Evolutionary conservation across 2,113 vertebrate species (phyloP).

Genomic region (Podarcis cretensis): DNA sequence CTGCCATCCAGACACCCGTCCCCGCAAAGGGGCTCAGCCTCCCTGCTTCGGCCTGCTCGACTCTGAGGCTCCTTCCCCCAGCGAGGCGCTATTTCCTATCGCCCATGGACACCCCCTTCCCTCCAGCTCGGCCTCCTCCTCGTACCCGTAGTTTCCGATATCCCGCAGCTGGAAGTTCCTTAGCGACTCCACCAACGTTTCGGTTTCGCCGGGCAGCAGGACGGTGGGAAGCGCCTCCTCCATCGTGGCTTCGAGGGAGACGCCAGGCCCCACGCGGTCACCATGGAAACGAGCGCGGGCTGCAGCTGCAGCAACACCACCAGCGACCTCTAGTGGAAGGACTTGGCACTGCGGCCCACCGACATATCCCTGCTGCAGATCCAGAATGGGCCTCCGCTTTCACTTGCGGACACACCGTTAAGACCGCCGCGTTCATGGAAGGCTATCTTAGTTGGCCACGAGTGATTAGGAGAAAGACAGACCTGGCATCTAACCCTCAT

Average conservation of each 20-base stretch:
- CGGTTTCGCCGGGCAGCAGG: constrained; percentile 81
- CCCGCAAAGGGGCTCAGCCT: not conserved
- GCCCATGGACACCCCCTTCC: not conserved
- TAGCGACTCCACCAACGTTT: constrained; percentile 79
- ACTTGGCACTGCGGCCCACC: fast-evolving
- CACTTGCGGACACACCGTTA: too few relatives aligned
- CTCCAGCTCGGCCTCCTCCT: not conserved
- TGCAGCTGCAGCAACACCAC: not conserved
- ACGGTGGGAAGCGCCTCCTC: constrained; percentile 46
- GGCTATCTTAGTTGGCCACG: too few relatives aligned
- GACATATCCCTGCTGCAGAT: too few relatives aligned
- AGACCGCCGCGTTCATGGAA: too few relatives aligned
- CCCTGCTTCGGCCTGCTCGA: not conserved
- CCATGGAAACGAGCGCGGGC: constrained; percentile 65
- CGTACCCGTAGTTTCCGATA: constrained; percentile 70
- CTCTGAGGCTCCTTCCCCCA: not conserved
- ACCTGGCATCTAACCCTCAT: too few relatives aligned
- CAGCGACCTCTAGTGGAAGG: constrained; percentile 24
- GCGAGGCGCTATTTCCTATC: fast-evolving
- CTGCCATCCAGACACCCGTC: not conserved
- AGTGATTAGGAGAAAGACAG: too few relatives aligned
- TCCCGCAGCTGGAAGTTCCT: constrained; percentile 79
- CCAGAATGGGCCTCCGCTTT: too few relatives aligned
- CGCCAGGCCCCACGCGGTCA: constrained; percentile 33
- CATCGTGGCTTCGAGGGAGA: constrained; percentile 29